Evolutionary conservation across 2,888 invertebrate species (phyloP), one percentile per base, ranked within the genome.

Genomic region (Sarcophaga rosellei): DNA sequence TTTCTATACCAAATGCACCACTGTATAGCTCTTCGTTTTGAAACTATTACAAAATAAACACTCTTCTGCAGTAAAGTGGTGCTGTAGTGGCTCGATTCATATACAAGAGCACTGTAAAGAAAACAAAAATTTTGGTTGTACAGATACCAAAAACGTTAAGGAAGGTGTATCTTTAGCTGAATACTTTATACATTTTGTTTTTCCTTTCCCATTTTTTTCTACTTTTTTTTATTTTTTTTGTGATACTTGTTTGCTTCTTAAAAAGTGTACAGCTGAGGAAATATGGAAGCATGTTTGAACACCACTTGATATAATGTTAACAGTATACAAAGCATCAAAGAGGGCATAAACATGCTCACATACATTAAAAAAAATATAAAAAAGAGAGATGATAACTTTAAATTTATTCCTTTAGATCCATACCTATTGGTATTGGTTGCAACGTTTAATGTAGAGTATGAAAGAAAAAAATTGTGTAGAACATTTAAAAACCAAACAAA

Each of bases 301-400:
- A 81, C 63, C 70, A 70, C 76, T 76, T 81, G 76, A 76, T 62
- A 70, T 81, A 63, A 63, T 82, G 76, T 72, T 72, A 72, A 82
- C 82, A 76, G 65, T n/a, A 74, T 65, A 73, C 61, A 25, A 53
- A n/a, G 23, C 1, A 4, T 10, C 20, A 21, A 44, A 20, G 62
- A 21, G 17, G 61, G 61, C 61, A n/a, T 25, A 6, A 8, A 65
- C 1, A 61, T 74, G 17, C 20, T 80, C 5, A 59, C 53, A 63
- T 15, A 72, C 44, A 21, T 21, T 10, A 15, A 12, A 65, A 75
- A 66, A 5, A 73, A 62, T n/a, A 53, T 59, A 45, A 20, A 77
- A 68, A 66, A 59, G 3, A 6, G 44, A 47, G 45, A 78, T 73
- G 76, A 83, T 83, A 83, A 83, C 68, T 47, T 74, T 2, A 79